Conservation (phyloP, 2,888 invertebrate species). For the Brenthis daphne region DNA sequence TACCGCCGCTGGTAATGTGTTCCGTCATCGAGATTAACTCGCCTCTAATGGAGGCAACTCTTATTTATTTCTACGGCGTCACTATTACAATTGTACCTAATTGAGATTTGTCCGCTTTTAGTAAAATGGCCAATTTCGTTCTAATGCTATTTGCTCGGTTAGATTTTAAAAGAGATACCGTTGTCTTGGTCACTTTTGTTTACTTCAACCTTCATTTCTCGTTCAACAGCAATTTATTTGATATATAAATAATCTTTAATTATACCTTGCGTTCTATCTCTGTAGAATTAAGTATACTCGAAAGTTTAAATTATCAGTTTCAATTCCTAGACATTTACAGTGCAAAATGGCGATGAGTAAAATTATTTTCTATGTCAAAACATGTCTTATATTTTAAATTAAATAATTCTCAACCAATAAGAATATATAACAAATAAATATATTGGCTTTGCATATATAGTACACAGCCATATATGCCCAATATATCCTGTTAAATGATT, state of each 20-base stretch:
- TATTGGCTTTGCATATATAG: neutral
- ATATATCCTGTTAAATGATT: constrained; percentile 47
- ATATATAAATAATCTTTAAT: neutral
- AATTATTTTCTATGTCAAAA: too few relatives aligned
- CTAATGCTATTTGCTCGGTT: constrained; percentile 64
- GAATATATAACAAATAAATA: neutral
- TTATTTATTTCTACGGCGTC: constrained; percentile 71
- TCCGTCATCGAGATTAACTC: constrained; percentile 81
- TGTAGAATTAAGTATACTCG: too few relatives aligned
- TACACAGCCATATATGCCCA: neutral
- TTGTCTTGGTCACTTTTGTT: constrained; percentile 48
- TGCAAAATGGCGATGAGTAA: too few relatives aligned
- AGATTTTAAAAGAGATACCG: constrained; percentile 53
- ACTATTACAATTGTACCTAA: constrained; percentile 76
- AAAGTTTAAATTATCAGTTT: too few relatives aligned
- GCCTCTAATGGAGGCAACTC: constrained; percentile 69
- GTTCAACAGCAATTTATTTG: neutral
- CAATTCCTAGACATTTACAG: too few relatives aligned
- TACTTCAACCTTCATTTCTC: constrained; percentile 39
- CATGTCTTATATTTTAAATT: neutral
- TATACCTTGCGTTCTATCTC: neutral
- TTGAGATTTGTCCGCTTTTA: constrained; percentile 78
- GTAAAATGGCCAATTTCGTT: constrained; percentile 77
- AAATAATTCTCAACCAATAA: neutral
- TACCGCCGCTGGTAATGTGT: constrained; percentile 71